phyloP scores from a whole-genome alignment of 2,113 vertebrate species.

The Cottus gobio region DNA sequence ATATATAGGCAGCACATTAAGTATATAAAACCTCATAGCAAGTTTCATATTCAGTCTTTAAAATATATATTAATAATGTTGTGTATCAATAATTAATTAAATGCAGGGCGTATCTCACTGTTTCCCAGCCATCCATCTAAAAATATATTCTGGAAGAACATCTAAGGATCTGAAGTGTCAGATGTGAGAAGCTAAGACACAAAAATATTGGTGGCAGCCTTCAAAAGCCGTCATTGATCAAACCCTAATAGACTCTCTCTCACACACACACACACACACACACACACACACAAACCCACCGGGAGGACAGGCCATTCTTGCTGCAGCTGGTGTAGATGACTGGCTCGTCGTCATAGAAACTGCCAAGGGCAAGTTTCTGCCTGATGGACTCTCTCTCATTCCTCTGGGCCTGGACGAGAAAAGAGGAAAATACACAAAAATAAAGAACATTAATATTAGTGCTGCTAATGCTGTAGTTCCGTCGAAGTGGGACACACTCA shows the following conservation, averaged over 20 bases:
- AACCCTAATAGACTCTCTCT: conserved; percentile 19
- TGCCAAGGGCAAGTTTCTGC: conserved; percentile 98
- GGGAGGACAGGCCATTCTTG: conserved; percentile 91
- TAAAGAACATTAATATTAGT: conserved; percentile 28
- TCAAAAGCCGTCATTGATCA: conserved; percentile 50
- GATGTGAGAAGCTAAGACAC: background rate
- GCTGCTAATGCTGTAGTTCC: conserved; percentile 3
- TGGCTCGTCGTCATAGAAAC: conserved; percentile 98
- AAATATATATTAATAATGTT: background rate
- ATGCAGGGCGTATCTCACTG: background rate
- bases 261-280: conserved; percentile 13
- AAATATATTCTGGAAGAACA: conserved; percentile 13
- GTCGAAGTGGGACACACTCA: background rate
- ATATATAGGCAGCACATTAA: background rate
- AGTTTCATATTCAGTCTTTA: background rate
- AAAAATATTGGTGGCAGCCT: conserved; percentile 29
- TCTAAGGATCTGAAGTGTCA: background rate
- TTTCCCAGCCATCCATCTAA: background rate
- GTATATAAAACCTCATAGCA: background rate
- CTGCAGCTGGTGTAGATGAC: conserved; percentile 96
- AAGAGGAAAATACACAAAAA: conserved; percentile 32
- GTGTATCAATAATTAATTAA: background rate
- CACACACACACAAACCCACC: conserved; percentile 82
- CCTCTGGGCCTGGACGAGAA: conserved; percentile 91
- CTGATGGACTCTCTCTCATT: conserved; percentile 98